phyloP scores from a whole-genome alignment of 2,888 invertebrate species.

The Hydropsyche betteni region DNA sequence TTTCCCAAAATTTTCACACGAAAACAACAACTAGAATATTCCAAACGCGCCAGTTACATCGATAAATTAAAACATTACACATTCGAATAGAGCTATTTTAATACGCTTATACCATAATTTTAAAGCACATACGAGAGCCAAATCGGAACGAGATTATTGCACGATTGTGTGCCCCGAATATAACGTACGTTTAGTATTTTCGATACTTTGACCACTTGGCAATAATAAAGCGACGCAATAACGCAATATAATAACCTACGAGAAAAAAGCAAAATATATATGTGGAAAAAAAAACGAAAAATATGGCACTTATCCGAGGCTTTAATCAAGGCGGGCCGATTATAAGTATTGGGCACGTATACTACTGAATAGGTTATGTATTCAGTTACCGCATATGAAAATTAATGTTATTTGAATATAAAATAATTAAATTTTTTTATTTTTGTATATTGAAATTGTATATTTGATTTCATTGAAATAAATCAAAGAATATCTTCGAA shows the following conservation, averaged over 20 bases:
- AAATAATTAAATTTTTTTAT: no score
- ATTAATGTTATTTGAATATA: no score
- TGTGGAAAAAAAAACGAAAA: slow-evolving; percentile 2
- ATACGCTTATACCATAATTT: slow-evolving; percentile 7
- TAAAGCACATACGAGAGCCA: slow-evolving; percentile 16
- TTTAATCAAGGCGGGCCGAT: slow-evolving; percentile 30
- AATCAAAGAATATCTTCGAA: no score
- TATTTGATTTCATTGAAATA: no score
- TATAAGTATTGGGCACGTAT: background rate
- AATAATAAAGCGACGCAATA: no score
- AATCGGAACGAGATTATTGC: slow-evolving; percentile 15
- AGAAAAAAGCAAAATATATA: slow-evolving; percentile 1
- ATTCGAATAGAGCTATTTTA: slow-evolving; percentile 22
- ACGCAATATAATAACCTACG: no score
- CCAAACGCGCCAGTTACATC: background rate
- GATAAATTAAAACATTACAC: slow-evolving; percentile 21
- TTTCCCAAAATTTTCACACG: background rate
- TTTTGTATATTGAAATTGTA: no score
- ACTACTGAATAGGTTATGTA: no score
- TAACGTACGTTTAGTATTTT: background rate
- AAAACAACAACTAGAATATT: background rate
- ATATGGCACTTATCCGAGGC: slow-evolving; percentile 13
- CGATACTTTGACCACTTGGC: background rate
- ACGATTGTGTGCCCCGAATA: background rate
- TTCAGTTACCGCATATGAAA: no score